phyloP scores from a whole-genome alignment of 2,888 invertebrate genomes.

The Trichogramma evanescens region DNA sequence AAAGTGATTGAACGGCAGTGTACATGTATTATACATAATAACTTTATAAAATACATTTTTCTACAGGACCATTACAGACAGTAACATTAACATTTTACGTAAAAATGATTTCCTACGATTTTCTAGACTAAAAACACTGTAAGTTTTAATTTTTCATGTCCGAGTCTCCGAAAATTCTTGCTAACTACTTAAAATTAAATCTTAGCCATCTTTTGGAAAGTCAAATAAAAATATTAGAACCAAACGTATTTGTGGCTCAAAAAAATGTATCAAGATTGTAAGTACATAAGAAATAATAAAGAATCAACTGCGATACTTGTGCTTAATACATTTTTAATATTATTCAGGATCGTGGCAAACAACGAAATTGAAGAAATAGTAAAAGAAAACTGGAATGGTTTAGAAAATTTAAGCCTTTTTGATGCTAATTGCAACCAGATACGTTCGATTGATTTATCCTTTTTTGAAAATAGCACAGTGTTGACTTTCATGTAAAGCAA shows the following conservation, averaged over 20 bases:
- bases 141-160: constrained; percentile 25
- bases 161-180: not conserved
- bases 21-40: not conserved
- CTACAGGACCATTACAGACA: constrained; percentile 40
- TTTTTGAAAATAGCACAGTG: constrained; percentile 43
- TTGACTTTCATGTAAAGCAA: constrained; percentile 46
- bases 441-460: constrained; percentile 43
- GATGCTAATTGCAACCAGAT: constrained; percentile 50
- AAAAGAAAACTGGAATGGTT: constrained; percentile 45
- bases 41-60: constrained; percentile 5
- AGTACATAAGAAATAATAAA: constrained; percentile 38
- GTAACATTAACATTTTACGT: constrained; percentile 31
- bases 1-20: no score
- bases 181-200: constrained; percentile 3
- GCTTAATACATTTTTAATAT: not conserved
- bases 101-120: constrained; percentile 32
- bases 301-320: not conserved
- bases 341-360: constrained; percentile 37
- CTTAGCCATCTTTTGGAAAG: constrained; percentile 31
- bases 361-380: constrained; percentile 44
- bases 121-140: constrained; percentile 29
- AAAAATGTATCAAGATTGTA: constrained; percentile 47
- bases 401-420: constrained; percentile 48
- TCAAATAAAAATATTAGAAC: constrained; percentile 28
- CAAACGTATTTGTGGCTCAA: constrained; percentile 31